Evolutionary conservation across 2,113 vertebrate genomes (phyloP).

Genomic region (Pampusana beccarii): DNA sequence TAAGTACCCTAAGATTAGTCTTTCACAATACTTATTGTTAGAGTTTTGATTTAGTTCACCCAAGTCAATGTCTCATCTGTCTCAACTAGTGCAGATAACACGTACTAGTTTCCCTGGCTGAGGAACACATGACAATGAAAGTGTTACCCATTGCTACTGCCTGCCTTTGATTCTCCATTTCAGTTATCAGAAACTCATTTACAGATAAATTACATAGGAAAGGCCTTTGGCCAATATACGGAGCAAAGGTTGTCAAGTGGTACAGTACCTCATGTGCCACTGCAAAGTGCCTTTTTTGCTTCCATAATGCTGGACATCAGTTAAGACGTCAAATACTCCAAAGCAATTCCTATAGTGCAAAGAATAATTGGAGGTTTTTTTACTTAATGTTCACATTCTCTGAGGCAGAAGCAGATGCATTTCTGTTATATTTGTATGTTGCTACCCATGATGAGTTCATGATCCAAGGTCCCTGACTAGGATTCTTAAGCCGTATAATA

Average conservation of each 20-base stretch:
- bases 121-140: neutral
- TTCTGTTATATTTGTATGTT: neutral
- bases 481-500: neutral
- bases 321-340: neutral
- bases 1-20: neutral
- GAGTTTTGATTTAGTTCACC: neutral
- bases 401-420: neutral
- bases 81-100: neutral
- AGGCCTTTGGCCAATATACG: neutral
- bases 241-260: neutral
- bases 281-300: neutral
- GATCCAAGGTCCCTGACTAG: neutral
- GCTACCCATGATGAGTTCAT: neutral
- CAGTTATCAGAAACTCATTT: neutral
- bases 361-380: neutral
- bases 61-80: neutral
- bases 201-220: neutral
- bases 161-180: neutral
- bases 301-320: neutral
- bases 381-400: neutral
- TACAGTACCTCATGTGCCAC: neutral
- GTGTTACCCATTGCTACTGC: neutral
- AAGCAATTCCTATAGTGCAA: neutral
- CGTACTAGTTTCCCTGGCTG: neutral
- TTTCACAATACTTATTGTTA: neutral